Evolutionary conservation across 2,888 invertebrate genomes (phyloP), one percentile per base, ranked within the genome.

Genomic region (Labia minor): DNA sequence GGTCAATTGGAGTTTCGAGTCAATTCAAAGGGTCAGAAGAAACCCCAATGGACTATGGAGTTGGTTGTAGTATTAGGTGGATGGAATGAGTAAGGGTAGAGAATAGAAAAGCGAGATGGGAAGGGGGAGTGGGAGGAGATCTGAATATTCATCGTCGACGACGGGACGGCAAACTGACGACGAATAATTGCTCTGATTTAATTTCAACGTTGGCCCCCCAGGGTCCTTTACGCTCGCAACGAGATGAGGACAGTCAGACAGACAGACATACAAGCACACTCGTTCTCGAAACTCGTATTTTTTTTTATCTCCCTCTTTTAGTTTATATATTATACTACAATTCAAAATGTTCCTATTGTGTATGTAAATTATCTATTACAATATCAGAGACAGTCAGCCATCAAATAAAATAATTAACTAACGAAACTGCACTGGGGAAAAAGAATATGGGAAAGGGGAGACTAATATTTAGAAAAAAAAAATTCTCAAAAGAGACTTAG

Each of bases 181-280:
- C 49, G 49, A 49, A 49, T 49, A 49, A 49, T 49, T 49, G 49
- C 49, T n/a, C n/a, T 49, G 49, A 49, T 49, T 49, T 49, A 49
- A 49, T 49, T 49, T 49, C 49, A 49, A 16, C 49, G 49, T 49
- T 49, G 6, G 49, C 49, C 49, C 16, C 26, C 49, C 49, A 49
- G 49, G 49, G 49, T 11, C 16, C 49, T 49, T 14, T 16, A 49
- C 49, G 49, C 16, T 49, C 26, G 26, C 26, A 26, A 6, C 26
- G 26, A 26, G 26, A 26, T 26, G 4, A 26, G 4, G 26, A 26
- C 26, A 26, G 49, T 3, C 49, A 49, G 49, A 49, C 14, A n/a
- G n/a, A n/a, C n/a, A n/a, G n/a, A n/a, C n/a, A n/a, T n/a, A n/a
- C n/a, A n/a, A n/a, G n/a, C n/a, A 11, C 49, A 49, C 49, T 16